These are phyloP conservation scores for Diadophis punctatus DNA, from an alignment of 2,113 vertebrate species.

Conservation along the genomic window DNA sequence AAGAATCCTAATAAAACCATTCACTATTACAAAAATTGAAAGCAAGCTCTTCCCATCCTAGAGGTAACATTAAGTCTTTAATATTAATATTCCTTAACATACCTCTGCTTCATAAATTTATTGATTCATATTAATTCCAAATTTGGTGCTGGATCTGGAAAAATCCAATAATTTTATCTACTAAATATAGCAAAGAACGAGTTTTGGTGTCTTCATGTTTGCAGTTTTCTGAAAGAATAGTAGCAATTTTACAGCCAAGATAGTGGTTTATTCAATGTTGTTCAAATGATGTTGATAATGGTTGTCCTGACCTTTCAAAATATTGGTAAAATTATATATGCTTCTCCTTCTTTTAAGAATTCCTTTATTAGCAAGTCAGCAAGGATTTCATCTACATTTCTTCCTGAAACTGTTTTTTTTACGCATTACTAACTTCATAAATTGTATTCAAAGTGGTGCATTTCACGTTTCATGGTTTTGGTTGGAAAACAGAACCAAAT, in stretches of 20 bases:
- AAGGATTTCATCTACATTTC: not conserved
- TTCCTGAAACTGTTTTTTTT: not conserved
- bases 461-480: not conserved
- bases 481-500: not conserved
- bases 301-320: not conserved
- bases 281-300: not conserved
- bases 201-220: not conserved
- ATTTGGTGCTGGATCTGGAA: not conserved
- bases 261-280: not conserved
- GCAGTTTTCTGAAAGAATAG: not conserved
- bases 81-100: not conserved
- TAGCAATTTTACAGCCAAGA: not conserved
- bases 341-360: not conserved
- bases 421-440: too few relatives aligned
- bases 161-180: not conserved
- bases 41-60: not conserved
- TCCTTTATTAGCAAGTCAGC: not conserved
- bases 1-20: not conserved
- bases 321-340: not conserved
- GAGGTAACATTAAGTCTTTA: not conserved
- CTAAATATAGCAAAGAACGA: not conserved
- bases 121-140: not conserved
- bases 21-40: not conserved
- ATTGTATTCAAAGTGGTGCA: not conserved
- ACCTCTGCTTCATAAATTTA: not conserved